Percentiles rank a stretch among this genome's conserved stretches.
These are phyloP conservation scores for Ophion costatus DNA, from an alignment of 2,888 invertebrate genomes.

Conservation along the genomic window DNA sequence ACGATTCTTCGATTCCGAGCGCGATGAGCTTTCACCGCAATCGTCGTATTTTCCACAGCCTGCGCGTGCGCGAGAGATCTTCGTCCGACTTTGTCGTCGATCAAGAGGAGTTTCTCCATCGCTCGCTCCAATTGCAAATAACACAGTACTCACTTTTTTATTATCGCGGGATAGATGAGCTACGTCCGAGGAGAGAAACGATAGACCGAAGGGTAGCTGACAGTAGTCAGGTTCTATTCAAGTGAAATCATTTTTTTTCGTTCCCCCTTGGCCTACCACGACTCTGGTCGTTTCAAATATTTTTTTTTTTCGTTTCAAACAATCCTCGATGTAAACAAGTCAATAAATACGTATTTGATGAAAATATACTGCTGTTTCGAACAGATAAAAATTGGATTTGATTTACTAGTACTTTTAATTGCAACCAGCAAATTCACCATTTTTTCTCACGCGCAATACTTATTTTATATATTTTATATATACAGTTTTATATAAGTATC, in stretches of 20 bases:
- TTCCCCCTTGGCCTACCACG: neutral
- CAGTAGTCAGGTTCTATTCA: neutral
- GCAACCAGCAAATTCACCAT: no score
- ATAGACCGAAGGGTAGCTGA: conserved; percentile 7
- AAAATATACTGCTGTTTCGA: no score
- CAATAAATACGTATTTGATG: no score
- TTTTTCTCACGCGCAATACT: no score
- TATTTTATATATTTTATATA: no score
- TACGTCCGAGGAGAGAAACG: neutral
- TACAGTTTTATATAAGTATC: no score
- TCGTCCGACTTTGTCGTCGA: conserved; percentile 46
- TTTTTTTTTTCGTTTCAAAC: no score
- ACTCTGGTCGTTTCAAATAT: no score
- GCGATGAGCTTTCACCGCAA: conserved; percentile 62
- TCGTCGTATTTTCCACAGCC: conserved; percentile 37
- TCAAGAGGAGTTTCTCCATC: conserved; percentile 54
- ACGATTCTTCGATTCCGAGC: conserved; percentile 42
- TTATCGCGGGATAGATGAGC: neutral
- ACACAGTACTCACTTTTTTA: neutral
- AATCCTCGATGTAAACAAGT: no score
- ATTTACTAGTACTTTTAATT: no score
- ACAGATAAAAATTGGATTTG: no score
- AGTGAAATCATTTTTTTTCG: neutral
- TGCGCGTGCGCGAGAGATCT: conserved; percentile 1
- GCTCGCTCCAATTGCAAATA: conserved; percentile 46